Conservation (phyloP, 2,113 vertebrate genomes). For the Silurus meridionalis region DNA sequence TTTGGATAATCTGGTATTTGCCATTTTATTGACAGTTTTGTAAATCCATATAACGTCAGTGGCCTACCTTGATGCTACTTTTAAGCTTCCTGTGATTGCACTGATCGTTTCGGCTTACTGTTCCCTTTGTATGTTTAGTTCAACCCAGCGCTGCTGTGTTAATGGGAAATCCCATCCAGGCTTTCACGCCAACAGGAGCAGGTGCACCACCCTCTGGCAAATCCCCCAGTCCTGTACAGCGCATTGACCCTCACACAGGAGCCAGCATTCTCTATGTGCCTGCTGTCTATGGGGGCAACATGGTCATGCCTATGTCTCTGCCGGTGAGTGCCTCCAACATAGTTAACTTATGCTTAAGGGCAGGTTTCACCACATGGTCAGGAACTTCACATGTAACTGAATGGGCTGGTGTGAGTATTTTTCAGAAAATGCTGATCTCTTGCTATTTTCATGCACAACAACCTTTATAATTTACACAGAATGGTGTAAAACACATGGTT, state of each 20-base stretch:
- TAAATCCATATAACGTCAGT: background rate
- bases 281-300: conserved; percentile 96
- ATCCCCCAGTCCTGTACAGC: conserved; percentile 97
- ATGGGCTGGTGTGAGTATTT: too few relatives aligned
- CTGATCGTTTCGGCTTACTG: background rate
- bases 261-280: conserved; percentile 98
- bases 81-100: background rate
- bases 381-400: too few relatives aligned
- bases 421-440: too few relatives aligned
- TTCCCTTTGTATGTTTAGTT: conserved; percentile 67
- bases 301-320: conserved; percentile 98
- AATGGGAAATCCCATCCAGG: conserved; percentile 95
- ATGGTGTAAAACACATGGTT: too few relatives aligned
- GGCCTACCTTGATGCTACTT: background rate
- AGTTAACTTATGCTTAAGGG: background rate
- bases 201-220: conserved; percentile 86
- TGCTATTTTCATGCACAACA: too few relatives aligned
- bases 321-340: conserved; percentile 78
- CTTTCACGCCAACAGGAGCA: conserved; percentile 88
- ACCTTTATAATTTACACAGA: too few relatives aligned
- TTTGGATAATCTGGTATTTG: background rate
- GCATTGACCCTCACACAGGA: conserved; percentile 96
- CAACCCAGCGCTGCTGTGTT: conserved; percentile 91
- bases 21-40: background rate
- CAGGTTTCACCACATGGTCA: background rate